Conservation (phyloP, 2,797 vertebrate species). For the Carduelis carduelis region DNA sequence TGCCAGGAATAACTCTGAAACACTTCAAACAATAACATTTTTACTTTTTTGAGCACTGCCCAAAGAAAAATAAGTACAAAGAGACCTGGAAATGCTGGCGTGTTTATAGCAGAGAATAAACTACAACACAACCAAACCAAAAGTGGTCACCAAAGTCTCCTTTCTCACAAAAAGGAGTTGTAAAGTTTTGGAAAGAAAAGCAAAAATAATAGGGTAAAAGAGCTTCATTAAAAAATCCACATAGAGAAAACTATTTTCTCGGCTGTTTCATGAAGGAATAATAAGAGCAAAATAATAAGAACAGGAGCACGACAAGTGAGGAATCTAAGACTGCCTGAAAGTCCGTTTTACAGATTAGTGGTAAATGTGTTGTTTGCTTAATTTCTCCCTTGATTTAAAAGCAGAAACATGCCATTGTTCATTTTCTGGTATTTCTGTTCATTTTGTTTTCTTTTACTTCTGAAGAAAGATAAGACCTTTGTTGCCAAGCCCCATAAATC, state of each 20-base stretch:
- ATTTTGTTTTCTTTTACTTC: not conserved
- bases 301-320: not conserved
- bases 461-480: slow-evolving; percentile 7
- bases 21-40: slow-evolving; percentile 39
- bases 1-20: slow-evolving; percentile 18
- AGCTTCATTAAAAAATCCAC: not conserved
- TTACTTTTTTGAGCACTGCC: not conserved
- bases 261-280: not conserved
- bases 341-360: not conserved
- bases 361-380: not conserved
- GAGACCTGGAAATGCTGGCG: not conserved
- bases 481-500: not conserved
- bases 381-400: not conserved
- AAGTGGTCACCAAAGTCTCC: not conserved
- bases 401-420: not conserved
- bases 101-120: not conserved
- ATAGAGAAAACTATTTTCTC: not conserved
- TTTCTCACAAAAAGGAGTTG: not conserved
- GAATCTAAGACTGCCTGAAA: not conserved
- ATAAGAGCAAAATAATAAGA: not conserved
- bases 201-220: not conserved
- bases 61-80: slow-evolving; percentile 3
- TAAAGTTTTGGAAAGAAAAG: not conserved
- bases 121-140: not conserved
- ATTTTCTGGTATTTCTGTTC: not conserved